Evolutionary conservation across 2,797 vertebrate species (phyloP).

Genomic region (Toxotes lorentzi): DNA sequence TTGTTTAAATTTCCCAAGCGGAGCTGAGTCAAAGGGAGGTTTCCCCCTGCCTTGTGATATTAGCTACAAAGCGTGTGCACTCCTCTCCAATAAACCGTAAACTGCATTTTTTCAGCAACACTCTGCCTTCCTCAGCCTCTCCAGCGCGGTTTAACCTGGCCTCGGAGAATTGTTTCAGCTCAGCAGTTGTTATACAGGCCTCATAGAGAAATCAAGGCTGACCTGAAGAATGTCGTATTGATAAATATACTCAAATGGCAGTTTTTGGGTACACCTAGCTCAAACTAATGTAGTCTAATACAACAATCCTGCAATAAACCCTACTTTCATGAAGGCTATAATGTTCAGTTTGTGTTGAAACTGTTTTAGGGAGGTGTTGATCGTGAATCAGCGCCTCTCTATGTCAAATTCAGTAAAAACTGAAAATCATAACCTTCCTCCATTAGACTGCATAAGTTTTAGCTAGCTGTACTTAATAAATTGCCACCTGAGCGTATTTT

Average conservation of each 20-base stretch:
- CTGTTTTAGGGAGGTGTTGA: neutral
- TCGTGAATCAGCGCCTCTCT: too few relatives aligned
- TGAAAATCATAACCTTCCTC: neutral
- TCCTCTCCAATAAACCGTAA: conserved; percentile 33
- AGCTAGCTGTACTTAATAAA: neutral
- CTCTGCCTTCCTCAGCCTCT: conserved; percentile 6
- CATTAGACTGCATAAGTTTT: neutral
- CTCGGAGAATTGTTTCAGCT: conserved; percentile 45
- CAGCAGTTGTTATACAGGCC: conserved; percentile 25
- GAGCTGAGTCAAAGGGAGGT: conserved; percentile 70
- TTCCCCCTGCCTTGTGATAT: conserved; percentile 63
- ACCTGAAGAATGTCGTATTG: conserved; percentile 39
- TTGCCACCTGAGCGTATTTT: neutral
- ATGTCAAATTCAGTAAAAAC: neutral
- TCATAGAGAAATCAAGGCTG: conserved; percentile 45
- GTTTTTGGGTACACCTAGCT: neutral
- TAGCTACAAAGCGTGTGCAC: conserved; percentile 50
- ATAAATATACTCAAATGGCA: conserved; percentile 23
- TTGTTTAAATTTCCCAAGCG: conserved; percentile 79
- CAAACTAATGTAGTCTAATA: neutral
- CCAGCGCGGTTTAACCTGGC: conserved; percentile 25
- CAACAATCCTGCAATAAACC: neutral
- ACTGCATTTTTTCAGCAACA: conserved; percentile 1
- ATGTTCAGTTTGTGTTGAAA: neutral
- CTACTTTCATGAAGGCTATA: neutral